These are phyloP conservation scores for Daktulosphaira vitifoliae DNA, from an alignment of 1,140 invertebrate genomes.

Conservation along the genomic window DNA sequence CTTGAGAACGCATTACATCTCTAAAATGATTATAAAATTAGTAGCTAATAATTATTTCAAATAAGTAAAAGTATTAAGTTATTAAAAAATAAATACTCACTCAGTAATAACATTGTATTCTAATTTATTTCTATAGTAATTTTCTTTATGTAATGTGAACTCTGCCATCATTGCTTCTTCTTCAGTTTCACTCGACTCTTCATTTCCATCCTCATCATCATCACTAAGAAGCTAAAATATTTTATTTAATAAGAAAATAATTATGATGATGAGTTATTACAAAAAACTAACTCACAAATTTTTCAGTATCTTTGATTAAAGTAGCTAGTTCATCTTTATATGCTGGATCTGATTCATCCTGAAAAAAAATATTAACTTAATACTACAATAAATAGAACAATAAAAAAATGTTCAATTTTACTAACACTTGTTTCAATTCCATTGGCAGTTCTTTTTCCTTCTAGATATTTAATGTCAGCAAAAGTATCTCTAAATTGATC, in stretches of 20 bases:
- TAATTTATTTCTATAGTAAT: constrained; percentile 88
- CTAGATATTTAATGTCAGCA: constrained; percentile 78
- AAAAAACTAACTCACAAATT: constrained; percentile 51
- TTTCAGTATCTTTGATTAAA: constrained; percentile 52
- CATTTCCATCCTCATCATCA: constrained; percentile 39
- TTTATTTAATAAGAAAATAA: background rate
- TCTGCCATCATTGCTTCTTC: constrained; percentile 54
- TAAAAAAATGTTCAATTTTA: no score
- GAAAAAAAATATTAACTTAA: constrained; percentile 20
- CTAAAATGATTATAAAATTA: constrained; percentile 49
- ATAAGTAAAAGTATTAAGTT: background rate
- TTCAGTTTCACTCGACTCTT: constrained; percentile 40
- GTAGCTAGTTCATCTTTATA: constrained; percentile 47
- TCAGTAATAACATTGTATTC: constrained; percentile 57
- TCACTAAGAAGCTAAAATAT: constrained; percentile 27
- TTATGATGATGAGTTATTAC: no score
- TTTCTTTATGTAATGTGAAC: constrained; percentile 75
- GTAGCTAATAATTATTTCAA: constrained; percentile 34
- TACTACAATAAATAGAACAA: background rate
- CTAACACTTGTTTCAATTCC: constrained; percentile 10
- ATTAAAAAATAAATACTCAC: constrained; percentile 9
- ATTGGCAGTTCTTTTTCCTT: constrained; percentile 50
- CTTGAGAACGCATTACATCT: constrained; percentile 68
- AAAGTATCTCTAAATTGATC: constrained; percentile 76
- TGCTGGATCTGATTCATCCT: constrained; percentile 9